phyloP scores from a whole-genome alignment of 2,797 vertebrate species.

The Crocidura indochinensis region DNA sequence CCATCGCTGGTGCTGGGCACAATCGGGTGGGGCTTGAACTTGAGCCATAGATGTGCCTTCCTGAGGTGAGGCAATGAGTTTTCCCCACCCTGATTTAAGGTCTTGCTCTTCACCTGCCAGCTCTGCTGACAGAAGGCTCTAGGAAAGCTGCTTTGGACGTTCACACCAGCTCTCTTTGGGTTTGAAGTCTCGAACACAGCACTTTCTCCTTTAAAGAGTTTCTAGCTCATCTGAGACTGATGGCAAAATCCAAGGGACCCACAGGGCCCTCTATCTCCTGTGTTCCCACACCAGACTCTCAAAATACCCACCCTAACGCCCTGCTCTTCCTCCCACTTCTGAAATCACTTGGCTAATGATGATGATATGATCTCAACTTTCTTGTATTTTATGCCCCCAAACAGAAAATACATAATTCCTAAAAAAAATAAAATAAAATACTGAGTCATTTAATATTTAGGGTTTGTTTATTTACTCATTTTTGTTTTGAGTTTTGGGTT shows the following conservation, averaged over 20 bases:
- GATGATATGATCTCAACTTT: not conserved
- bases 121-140: too few relatives aligned
- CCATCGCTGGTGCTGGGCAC: too few relatives aligned
- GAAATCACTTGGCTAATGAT: slow-evolving; percentile 19
- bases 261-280: too few relatives aligned
- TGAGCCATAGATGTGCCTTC: too few relatives aligned
- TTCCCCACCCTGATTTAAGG: not conserved
- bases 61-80: not conserved
- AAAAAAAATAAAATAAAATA: not conserved
- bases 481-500: too few relatives aligned
- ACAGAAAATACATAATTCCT: slow-evolving; percentile 40
- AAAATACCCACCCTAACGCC: not conserved
- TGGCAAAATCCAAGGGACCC: too few relatives aligned
- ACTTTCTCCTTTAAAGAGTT: too few relatives aligned
- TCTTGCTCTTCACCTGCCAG: not conserved
- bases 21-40: too few relatives aligned
- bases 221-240: too few relatives aligned
- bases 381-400: slow-evolving; percentile 44
- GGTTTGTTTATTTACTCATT: too few relatives aligned
- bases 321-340: not conserved
- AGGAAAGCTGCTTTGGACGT: not conserved
- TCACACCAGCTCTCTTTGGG: not conserved
- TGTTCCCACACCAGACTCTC: not conserved
- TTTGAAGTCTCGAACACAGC: not conserved
- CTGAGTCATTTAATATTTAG: too few relatives aligned